phyloP scores from a whole-genome alignment of 2,797 vertebrate species.

The Etheostoma nigrum region DNA sequence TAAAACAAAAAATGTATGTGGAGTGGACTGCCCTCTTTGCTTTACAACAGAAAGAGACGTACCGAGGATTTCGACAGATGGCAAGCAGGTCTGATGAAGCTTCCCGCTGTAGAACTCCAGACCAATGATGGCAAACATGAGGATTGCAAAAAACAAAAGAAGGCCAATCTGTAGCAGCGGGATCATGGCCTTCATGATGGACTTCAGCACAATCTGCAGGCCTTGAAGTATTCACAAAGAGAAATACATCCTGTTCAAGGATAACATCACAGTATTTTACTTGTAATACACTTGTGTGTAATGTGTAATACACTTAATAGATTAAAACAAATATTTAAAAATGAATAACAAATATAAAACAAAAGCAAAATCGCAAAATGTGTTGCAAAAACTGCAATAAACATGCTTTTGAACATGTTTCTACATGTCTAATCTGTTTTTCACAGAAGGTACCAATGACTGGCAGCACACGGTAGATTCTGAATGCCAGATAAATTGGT shows the following conservation, averaged over 20 bases:
- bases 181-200: slow-evolving; percentile 99
- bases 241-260: not conserved
- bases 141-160: slow-evolving; percentile 97
- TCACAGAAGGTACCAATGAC: not conserved
- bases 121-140: slow-evolving; percentile 99
- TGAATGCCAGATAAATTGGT: not conserved
- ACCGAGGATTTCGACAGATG: slow-evolving; percentile 81
- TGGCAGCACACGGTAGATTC: not conserved
- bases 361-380: too few species aligned
- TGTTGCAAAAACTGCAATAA: not conserved
- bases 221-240: slow-evolving; percentile 79
- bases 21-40: not conserved
- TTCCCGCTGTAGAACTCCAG: slow-evolving; percentile 99
- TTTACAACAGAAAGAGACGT: not conserved
- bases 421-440: not conserved
- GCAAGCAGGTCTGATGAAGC: slow-evolving; percentile 94
- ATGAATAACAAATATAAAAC: too few species aligned
- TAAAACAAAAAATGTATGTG: not conserved
- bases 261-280: not conserved
- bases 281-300: too few species aligned
- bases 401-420: not conserved
- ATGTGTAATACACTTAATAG: too few species aligned
- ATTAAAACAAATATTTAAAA: too few species aligned
- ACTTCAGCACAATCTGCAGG: slow-evolving; percentile 98
- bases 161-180: slow-evolving; percentile 98